A percentile compares a stretch with the other conserved stretches of the same genome.
phyloP scores from a whole-genome alignment of 2,888 invertebrate genomes.

The Trachelus troglodyta region DNA sequence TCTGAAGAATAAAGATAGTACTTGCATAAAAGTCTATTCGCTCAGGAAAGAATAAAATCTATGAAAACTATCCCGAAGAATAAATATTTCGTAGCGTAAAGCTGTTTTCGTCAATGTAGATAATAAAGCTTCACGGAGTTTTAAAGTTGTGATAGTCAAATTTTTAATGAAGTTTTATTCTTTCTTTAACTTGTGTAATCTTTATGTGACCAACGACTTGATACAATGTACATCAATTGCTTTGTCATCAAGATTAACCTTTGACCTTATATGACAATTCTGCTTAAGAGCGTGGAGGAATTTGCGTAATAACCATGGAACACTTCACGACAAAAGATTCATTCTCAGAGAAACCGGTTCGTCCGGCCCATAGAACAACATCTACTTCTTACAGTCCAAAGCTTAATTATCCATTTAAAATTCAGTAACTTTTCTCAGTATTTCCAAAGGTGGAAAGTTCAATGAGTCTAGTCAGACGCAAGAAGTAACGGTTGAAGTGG shows the following conservation, averaged over 20 bases:
- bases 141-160: background rate
- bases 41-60: background rate
- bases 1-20: background rate
- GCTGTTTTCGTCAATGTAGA: background rate
- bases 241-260: background rate
- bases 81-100: background rate
- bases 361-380: slow-evolving; percentile 6
- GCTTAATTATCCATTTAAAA: background rate
- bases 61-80: background rate
- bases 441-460: background rate
- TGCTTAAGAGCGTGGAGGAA: background rate
- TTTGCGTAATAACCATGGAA: background rate
- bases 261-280: background rate
- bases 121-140: background rate
- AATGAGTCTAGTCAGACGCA: background rate
- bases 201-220: background rate
- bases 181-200: background rate
- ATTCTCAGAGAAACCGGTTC: slow-evolving; percentile 13
- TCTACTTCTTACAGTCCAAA: slow-evolving; percentile 5
- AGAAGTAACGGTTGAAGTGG: background rate
- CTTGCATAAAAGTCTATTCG: background rate
- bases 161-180: background rate
- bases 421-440: background rate
- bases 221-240: background rate
- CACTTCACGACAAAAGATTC: background rate